These are phyloP conservation scores for Caenorhabditis sp. DNA, from an alignment of 2,888 invertebrate genomes.

Conservation along the genomic window DNA sequence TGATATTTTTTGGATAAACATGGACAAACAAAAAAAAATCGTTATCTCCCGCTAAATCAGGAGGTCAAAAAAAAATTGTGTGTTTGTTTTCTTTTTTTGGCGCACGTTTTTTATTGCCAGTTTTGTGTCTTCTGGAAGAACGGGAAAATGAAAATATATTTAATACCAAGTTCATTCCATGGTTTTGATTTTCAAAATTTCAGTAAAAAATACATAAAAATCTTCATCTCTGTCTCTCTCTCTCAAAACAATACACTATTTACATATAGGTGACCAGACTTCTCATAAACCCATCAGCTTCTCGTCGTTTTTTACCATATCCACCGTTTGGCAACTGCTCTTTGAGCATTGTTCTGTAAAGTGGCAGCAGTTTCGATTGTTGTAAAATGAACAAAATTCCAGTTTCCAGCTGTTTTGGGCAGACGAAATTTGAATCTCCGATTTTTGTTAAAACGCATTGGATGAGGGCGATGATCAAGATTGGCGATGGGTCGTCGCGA, in stretches of 20 bases:
- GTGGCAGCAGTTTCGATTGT: constrained; percentile 4
- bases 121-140: too few relatives aligned
- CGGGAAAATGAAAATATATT: too few relatives aligned
- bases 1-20: too few relatives aligned
- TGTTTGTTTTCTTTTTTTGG: too few relatives aligned
- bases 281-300: constrained; percentile 17
- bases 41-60: too few relatives aligned
- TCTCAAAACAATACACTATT: not conserved
- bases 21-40: too few relatives aligned
- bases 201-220: too few relatives aligned
- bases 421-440: constrained; percentile 28
- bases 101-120: too few relatives aligned
- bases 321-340: constrained; percentile 10
- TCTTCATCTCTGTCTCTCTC: not conserved
- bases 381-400: constrained; percentile 25
- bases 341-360: not conserved
- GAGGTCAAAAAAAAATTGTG: too few relatives aligned
- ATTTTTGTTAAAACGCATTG: constrained; percentile 24
- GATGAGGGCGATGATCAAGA: constrained; percentile 24
- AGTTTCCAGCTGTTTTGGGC: constrained; percentile 19
- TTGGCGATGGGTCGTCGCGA: constrained; percentile 22
- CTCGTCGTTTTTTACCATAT: constrained; percentile 9
- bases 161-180: too few relatives aligned
- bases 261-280: constrained; percentile 8
- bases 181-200: too few relatives aligned